Percentiles rank a stretch among this genome's conserved stretches.
phyloP scores from a whole-genome alignment of 2,113 vertebrate genomes.

The Sisor rabdophorus region DNA sequence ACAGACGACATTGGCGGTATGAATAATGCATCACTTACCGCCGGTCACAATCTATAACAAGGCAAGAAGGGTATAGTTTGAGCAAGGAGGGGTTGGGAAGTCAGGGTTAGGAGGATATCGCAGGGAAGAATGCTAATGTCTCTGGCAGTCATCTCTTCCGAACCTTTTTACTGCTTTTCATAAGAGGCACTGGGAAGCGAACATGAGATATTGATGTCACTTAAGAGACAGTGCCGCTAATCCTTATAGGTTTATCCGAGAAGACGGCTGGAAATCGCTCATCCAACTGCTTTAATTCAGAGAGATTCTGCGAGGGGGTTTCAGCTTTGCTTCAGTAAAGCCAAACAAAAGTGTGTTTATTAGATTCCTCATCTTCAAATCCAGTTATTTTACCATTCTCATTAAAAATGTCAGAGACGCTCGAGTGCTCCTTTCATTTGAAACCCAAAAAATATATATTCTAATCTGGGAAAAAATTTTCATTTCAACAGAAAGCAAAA shows the following conservation, averaged over 20 bases:
- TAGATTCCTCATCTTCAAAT: slow-evolving; percentile 46
- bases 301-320: slow-evolving; percentile 19
- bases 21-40: slow-evolving; percentile 78
- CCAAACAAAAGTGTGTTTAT: slow-evolving; percentile 45
- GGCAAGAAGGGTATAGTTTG: slow-evolving; percentile 53
- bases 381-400: slow-evolving; percentile 61
- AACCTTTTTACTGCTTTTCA: slow-evolving; percentile 59
- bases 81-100: slow-evolving; percentile 50
- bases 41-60: slow-evolving; percentile 76
- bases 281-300: slow-evolving; percentile 1
- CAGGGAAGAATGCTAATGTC: slow-evolving; percentile 60
- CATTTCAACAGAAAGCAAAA: slow-evolving; percentile 69
- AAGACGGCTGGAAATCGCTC: slow-evolving; percentile 6
- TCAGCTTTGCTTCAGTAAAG: slow-evolving; percentile 37
- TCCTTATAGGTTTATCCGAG: slow-evolving; percentile 43
- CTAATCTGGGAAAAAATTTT: slow-evolving; percentile 68
- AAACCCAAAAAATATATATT: slow-evolving; percentile 62
- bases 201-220: slow-evolving; percentile 59
- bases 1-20: slow-evolving; percentile 71
- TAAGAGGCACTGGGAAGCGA: slow-evolving; percentile 54
- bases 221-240: slow-evolving; percentile 47
- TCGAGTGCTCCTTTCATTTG: slow-evolving; percentile 64
- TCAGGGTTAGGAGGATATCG: slow-evolving; percentile 55
- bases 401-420: slow-evolving; percentile 67
- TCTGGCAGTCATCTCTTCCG: slow-evolving; percentile 54